Base-by-base conservation (phyloP, 2,113 vertebrate genomes). In the Aleadryas rufinucha region DNA sequence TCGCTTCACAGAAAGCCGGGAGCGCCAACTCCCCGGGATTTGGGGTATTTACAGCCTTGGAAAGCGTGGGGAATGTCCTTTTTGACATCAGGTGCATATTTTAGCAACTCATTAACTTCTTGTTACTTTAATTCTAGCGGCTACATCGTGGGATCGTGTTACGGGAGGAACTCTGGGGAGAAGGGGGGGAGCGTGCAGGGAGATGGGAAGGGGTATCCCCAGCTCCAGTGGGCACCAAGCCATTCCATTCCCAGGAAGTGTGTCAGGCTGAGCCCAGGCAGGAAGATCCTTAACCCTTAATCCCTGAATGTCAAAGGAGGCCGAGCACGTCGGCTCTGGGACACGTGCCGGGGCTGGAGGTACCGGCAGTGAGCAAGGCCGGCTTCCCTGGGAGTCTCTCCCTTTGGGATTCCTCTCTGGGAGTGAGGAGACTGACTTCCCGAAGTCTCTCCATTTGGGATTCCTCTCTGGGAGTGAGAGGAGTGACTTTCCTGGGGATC, bases 41-140 rank as follows among this genome's bases (percentile, higher is more conserved):
- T 52, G 78, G 95, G 93, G 79, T 56, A 65, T 89, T 95, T 80
- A 56, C 92, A 72, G 49, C 41, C 81, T 49, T 86, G 86, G 92
- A 41, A 79, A 66, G 72, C 20, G 0, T 3, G 53, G 16, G 83
- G 80, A 90, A 93, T 31, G 90, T 15, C 41, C 87, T 56, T 66
- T 71, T 39, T 81, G 93, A 94, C 91, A 95, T 82, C 91, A 95
- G 95, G 93, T 95, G 83, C 42, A 44, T 61, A 64, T 84, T 84
- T 97, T 74, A 97, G 88, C 85, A 88, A 75, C 76, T 93, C 82
- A n/a, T 94, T 96, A 90, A 93, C 64, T 79, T 97, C 90, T 71
- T 60, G 56, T 50, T 52, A 31, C 45, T 75, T 76, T 31, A 63
- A 94, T 86, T 93, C 64, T 30, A 81, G 88, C 8, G 22, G 93